Conservation (phyloP, 37 sponge, comb jelly and placozoan species). For the Chondrilla cf. caribensis region DNA sequence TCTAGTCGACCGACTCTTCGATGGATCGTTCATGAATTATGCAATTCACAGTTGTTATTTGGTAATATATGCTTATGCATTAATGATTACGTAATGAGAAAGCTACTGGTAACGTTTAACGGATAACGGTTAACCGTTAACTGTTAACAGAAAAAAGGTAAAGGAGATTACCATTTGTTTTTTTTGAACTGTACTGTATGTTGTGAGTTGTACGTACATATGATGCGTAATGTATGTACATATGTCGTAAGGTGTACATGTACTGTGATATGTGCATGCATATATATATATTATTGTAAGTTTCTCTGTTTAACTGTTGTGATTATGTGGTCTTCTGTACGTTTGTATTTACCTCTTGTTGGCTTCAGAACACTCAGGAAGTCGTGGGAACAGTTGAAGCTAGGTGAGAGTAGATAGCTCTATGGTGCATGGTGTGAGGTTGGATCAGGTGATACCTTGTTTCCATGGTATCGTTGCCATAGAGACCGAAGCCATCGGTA, state of each 20-base stretch:
- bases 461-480: not conserved
- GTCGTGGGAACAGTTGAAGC: slow-evolving; percentile 70
- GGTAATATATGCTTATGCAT: too few species aligned
- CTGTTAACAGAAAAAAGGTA: too few species aligned
- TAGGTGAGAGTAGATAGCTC: slow-evolving; percentile 4
- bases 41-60: too few species aligned
- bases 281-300: not conserved
- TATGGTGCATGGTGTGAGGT: not conserved
- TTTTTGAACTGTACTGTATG: too few species aligned
- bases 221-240: not conserved
- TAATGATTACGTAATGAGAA: too few species aligned
- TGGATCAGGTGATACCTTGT: not conserved
- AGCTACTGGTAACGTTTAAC: too few species aligned
- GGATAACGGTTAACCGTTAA: too few species aligned
- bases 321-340: not conserved
- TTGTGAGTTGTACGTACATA: not conserved
- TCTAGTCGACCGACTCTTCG: too few species aligned
- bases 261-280: not conserved
- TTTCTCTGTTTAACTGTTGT: not conserved
- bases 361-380: slow-evolving; percentile 49
- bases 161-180: too few species aligned
- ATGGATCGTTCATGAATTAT: too few species aligned
- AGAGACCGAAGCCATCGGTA: slow-evolving; percentile 74
- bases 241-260: not conserved
- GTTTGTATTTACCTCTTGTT: not conserved